A percentile compares a stretch with the other conserved stretches of the same genome.
phyloP scores from a whole-genome alignment of 2,797 vertebrate genomes.

The Pterois miles region DNA sequence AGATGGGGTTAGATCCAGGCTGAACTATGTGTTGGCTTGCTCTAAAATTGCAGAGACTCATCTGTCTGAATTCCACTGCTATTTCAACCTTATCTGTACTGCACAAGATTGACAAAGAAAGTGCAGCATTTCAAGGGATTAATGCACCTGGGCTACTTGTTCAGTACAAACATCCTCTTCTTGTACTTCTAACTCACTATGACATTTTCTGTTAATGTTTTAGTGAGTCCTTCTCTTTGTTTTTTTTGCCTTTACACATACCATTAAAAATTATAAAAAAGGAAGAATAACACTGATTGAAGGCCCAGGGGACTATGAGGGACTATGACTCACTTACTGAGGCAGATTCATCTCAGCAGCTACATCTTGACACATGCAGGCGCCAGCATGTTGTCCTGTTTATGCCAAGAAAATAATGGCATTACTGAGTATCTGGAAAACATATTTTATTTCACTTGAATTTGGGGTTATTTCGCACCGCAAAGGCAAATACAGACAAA shows the following conservation, averaged over 20 bases:
- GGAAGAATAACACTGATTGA: conserved; percentile 68
- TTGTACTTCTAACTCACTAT: conserved; percentile 34
- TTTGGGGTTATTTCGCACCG: conserved; percentile 24
- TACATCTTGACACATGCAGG: conserved; percentile 49
- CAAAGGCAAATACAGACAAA: conserved; percentile 8
- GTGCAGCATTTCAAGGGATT: conserved; percentile 39
- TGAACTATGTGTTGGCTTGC: conserved; percentile 40
- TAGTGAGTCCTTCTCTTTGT: conserved; percentile 35
- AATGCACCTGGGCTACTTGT: conserved; percentile 36
- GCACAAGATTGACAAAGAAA: conserved; percentile 49
- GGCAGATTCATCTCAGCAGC: conserved; percentile 58
- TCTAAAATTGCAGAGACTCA: conserved; percentile 45
- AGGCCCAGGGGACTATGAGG: conserved; percentile 55
- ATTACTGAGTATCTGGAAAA: conserved; percentile 68
- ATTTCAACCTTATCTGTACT: conserved; percentile 42
- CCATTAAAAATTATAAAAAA: conserved; percentile 56
- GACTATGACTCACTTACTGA: conserved; percentile 61
- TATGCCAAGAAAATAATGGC: conserved; percentile 73
- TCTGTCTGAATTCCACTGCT: conserved; percentile 48
- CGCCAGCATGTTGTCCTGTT: conserved; percentile 56
- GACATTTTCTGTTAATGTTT: conserved; percentile 58
- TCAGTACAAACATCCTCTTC: conserved; percentile 30
- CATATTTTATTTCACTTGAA: conserved; percentile 64
- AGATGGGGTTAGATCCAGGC: conserved; percentile 46
- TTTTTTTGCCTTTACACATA: conserved; percentile 37